These are phyloP conservation scores for Galemys pyrenaicus DNA, from an alignment of 2,113 vertebrate genomes.

Conservation along the genomic window DNA sequence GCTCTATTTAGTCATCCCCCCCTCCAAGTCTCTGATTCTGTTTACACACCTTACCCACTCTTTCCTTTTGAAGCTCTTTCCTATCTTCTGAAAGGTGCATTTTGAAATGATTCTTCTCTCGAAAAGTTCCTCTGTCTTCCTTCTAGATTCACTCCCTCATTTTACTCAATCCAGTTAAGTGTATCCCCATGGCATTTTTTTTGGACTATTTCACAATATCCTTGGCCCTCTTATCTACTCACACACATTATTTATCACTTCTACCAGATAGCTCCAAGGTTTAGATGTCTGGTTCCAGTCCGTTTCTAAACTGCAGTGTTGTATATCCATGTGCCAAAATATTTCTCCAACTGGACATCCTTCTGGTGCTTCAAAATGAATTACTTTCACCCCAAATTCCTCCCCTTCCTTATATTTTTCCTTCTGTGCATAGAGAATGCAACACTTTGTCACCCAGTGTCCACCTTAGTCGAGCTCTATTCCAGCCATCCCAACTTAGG, in stretches of 20 bases:
- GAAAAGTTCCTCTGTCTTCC: background rate
- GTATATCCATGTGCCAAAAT: background rate
- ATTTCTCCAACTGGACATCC: background rate
- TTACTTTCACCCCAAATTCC: background rate
- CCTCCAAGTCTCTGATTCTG: background rate
- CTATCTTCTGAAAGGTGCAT: background rate
- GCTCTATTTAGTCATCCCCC: background rate
- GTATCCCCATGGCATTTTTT: background rate
- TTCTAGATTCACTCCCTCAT: background rate
- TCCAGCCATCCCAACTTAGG: background rate
- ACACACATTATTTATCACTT: background rate
- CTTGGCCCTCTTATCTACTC: background rate
- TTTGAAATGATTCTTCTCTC: background rate
- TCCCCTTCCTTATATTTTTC: background rate
- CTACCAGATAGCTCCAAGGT: background rate
- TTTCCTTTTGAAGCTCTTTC: background rate
- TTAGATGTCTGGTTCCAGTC: background rate
- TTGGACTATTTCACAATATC: background rate
- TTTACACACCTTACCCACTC: background rate
- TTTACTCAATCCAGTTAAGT: background rate
- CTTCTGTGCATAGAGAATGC: background rate
- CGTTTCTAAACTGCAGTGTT: background rate
- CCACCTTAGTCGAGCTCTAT: background rate
- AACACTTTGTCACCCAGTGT: background rate
- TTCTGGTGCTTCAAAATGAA: background rate